Evolutionary conservation across 2,113 vertebrate genomes (phyloP).

Genomic region (Crotophaga sulcirostris): DNA sequence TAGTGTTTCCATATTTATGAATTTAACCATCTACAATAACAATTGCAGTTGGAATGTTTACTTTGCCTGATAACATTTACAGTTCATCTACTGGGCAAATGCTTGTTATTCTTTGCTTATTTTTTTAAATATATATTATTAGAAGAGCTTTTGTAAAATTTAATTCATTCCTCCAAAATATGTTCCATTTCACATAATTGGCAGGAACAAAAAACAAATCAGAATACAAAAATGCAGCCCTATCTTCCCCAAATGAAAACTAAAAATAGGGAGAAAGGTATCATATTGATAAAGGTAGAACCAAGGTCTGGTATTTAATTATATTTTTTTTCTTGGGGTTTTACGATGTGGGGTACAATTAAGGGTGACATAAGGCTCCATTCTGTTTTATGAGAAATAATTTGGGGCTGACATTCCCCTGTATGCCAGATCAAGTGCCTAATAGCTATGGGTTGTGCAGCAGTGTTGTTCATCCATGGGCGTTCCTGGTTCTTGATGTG

Average conservation of each 20-base stretch:
- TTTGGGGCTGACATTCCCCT: background rate
- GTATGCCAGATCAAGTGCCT: accelerated
- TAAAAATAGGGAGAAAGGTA: background rate
- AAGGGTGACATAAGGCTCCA: background rate
- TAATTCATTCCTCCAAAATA: conserved; percentile 49
- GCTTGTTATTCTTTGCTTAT: conserved; percentile 67
- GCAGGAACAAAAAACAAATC: conserved; percentile 9
- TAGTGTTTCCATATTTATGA: conserved; percentile 68
- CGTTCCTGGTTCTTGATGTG: background rate
- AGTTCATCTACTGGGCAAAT: conserved; percentile 67
- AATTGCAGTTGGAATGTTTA: conserved; percentile 73
- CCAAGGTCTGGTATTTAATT: background rate
- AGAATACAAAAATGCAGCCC: background rate
- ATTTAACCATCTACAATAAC: conserved; percentile 69
- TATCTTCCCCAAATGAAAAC: background rate
- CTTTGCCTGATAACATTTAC: conserved; percentile 72
- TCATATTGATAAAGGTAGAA: background rate
- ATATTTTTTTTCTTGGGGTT: background rate
- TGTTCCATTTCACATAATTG: background rate
- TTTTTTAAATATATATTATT: conserved; percentile 53
- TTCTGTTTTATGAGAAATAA: background rate
- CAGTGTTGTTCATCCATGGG: accelerated
- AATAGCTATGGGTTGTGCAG: background rate
- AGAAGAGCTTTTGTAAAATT: conserved; percentile 53
- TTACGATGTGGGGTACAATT: background rate